phyloP scores from a whole-genome alignment of 2,113 vertebrate genomes.

The Orthonyx spaldingii region DNA sequence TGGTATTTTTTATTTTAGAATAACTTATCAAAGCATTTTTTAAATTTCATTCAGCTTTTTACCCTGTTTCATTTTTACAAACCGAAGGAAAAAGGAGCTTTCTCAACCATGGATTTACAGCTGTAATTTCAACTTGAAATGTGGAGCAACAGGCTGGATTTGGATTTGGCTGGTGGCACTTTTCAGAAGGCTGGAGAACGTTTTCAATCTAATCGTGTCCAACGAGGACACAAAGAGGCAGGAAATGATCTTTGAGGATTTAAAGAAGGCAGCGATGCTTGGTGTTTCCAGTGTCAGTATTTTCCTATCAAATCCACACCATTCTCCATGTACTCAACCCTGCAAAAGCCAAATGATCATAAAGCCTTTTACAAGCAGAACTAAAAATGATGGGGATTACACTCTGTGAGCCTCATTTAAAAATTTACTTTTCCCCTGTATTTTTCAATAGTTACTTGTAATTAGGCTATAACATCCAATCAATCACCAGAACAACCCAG shows the following conservation, averaged over 20 bases:
- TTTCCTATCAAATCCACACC: neutral
- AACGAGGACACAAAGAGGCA: neutral
- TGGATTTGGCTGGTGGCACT: neutral
- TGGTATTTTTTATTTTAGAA: neutral
- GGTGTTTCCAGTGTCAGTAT: neutral
- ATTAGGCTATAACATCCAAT: neutral
- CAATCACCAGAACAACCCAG: neutral
- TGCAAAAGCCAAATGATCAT: neutral
- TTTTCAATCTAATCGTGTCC: neutral
- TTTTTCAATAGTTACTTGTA: neutral
- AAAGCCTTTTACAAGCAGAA: neutral
- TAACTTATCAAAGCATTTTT: rapidly evolving
- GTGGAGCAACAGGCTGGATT: neutral
- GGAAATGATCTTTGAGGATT: neutral
- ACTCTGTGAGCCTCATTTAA: neutral
- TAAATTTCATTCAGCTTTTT: neutral
- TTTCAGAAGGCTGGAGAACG: rapidly evolving
- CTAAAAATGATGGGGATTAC: neutral
- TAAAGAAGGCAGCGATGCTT: neutral
- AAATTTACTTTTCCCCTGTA: neutral
- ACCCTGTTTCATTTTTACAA: rapidly evolving
- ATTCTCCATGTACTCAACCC: neutral
- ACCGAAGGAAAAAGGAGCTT: neutral
- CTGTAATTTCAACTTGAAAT: neutral
- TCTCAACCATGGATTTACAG: neutral